Evolutionary conservation across 2,797 vertebrate species (phyloP).

Genomic region (Sebastes steindachneri): DNA sequence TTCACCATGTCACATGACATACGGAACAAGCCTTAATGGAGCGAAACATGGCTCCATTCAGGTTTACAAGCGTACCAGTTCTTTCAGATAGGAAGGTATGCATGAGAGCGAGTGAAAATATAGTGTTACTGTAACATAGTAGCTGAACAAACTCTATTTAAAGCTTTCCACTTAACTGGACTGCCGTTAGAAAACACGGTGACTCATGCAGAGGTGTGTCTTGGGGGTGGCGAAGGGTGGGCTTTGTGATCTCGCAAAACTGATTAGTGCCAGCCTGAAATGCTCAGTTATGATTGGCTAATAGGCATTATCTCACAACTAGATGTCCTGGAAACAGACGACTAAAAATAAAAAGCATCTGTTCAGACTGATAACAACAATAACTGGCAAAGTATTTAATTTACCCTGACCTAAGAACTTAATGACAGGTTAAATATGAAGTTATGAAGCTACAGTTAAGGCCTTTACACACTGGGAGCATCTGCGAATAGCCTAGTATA

Average conservation of each 20-base stretch:
- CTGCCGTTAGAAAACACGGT: neutral
- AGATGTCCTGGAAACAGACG: neutral
- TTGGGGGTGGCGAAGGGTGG: neutral
- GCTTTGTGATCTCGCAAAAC: neutral
- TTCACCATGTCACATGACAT: conserved; percentile 32
- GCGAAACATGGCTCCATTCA: conserved; percentile 24
- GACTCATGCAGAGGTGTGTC: neutral
- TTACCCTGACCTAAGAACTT: neutral
- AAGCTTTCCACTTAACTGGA: neutral
- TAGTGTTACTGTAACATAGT: neutral
- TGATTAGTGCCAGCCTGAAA: neutral
- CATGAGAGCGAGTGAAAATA: neutral
- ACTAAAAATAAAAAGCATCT: neutral
- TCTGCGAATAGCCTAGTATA: too few species aligned
- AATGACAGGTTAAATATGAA: too few species aligned
- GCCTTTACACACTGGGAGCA: too few species aligned
- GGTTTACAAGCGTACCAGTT: neutral
- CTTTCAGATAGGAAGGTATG: neutral
- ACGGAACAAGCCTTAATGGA: conserved; percentile 33
- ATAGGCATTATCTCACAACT: neutral
- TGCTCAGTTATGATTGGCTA: neutral
- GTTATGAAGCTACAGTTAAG: too few species aligned
- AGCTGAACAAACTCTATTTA: neutral
- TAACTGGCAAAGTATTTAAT: neutral
- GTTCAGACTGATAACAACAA: neutral